phyloP scores from a whole-genome alignment of 2,113 vertebrate genomes.

The Melanotaenia duboulayi region DNA sequence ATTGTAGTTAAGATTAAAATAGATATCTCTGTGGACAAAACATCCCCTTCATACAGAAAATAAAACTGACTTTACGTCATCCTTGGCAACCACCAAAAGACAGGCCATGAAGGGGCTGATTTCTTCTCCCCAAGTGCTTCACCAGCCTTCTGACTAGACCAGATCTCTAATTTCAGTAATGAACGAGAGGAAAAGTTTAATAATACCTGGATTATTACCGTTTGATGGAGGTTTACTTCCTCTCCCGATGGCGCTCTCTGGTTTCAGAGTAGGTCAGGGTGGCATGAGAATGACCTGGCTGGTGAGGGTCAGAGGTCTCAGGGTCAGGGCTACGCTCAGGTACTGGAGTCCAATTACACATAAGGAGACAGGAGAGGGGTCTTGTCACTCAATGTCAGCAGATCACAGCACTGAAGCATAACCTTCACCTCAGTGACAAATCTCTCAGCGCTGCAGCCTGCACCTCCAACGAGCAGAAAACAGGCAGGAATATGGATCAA shows the following conservation, averaged over 20 bases:
- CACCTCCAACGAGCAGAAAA: constrained; percentile 37
- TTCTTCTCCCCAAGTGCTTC: no score
- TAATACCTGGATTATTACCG: constrained; percentile 10
- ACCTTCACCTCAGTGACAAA: constrained; percentile 66
- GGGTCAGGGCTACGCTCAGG: constrained; percentile 80
- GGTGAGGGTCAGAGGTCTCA: constrained; percentile 80
- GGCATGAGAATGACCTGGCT: constrained; percentile 83
- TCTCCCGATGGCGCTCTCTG: constrained; percentile 71
- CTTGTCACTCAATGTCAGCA: constrained; percentile 85
- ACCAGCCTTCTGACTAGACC: no score
- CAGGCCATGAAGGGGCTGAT: no score
- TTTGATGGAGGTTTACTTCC: constrained; percentile 59
- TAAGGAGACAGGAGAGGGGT: constrained; percentile 75
- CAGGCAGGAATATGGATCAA: constrained; percentile 33
- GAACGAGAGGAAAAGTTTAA: not conserved
- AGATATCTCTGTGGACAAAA: no score
- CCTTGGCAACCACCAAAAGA: no score
- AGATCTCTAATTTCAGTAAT: constrained; percentile 7
- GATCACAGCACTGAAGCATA: constrained; percentile 75
- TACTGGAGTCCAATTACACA: constrained; percentile 80
- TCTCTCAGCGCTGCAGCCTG: constrained; percentile 58
- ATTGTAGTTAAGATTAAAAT: no score
- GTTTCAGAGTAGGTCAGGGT: constrained; percentile 85
- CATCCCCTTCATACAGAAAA: no score
- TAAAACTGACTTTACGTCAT: no score